These are phyloP conservation scores for Oreotrochilus melanogaster DNA, from an alignment of 2,113 vertebrate species.

Conservation along the genomic window DNA sequence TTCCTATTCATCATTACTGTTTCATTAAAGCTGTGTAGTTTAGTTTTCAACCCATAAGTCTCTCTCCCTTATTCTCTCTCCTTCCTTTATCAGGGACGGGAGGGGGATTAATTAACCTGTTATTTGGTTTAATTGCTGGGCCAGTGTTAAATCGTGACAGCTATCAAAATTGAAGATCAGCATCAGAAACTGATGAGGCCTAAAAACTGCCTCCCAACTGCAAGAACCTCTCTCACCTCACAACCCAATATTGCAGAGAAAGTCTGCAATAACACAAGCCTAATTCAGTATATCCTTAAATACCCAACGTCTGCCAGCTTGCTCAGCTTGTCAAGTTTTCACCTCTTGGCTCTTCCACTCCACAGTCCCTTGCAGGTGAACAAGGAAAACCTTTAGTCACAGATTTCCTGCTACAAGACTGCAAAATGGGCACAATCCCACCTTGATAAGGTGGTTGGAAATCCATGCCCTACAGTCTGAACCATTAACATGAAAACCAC, in stretches of 20 bases:
- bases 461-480: neutral
- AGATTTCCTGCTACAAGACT: neutral
- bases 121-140: too few species aligned
- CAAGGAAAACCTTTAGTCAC: neutral
- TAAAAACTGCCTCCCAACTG: neutral
- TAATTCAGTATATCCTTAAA: neutral
- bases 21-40: too few species aligned
- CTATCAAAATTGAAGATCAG: neutral
- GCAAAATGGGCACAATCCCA: neutral
- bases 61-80: too few species aligned
- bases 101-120: too few species aligned
- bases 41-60: too few species aligned
- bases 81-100: too few species aligned
- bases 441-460: neutral
- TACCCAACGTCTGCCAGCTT: accelerated
- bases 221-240: neutral
- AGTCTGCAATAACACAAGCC: neutral
- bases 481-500: neutral
- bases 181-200: neutral
- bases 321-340: neutral
- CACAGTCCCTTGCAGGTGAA: neutral
- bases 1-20: too few species aligned
- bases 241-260: neutral
- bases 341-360: neutral
- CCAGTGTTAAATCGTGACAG: too few species aligned